Evolutionary conservation across 2,888 invertebrate species (phyloP).

Genomic region (Polyommatus iphigenia): DNA sequence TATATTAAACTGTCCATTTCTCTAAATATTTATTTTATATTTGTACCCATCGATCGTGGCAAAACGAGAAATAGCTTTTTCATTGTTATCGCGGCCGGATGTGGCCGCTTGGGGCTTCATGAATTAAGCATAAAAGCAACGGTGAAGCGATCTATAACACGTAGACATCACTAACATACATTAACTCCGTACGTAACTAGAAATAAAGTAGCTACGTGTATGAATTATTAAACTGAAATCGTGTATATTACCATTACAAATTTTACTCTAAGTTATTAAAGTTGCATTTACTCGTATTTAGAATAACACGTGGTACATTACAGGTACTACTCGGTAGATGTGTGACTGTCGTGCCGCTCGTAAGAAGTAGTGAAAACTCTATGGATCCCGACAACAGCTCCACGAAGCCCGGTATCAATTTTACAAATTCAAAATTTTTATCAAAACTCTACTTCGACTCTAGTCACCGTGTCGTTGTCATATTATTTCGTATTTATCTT

Average conservation of each 20-base stretch:
- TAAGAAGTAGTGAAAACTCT: background rate
- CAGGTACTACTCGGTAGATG: slow-evolving; percentile 14
- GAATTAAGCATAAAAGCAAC: background rate
- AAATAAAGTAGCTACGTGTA: slow-evolving; percentile 20
- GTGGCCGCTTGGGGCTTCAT: too few relatives aligned
- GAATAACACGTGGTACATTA: slow-evolving; percentile 12
- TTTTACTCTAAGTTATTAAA: slow-evolving; percentile 24
- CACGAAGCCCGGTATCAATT: slow-evolving; percentile 11
- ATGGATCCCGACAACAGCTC: background rate
- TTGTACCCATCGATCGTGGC: too few relatives aligned
- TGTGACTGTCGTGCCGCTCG: slow-evolving; percentile 8
- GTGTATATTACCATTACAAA: slow-evolving; percentile 27
- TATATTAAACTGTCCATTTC: background rate
- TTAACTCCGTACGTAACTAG: slow-evolving; percentile 16
- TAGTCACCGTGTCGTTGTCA: slow-evolving; percentile 68
- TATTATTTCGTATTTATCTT: slow-evolving; percentile 59
- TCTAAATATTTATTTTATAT: background rate
- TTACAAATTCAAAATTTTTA: slow-evolving; percentile 49
- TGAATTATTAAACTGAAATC: background rate
- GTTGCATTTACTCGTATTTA: slow-evolving; percentile 15
- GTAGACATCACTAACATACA: slow-evolving; percentile 14
- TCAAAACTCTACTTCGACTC: slow-evolving; percentile 57
- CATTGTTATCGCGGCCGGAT: too few relatives aligned
- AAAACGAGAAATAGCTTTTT: too few relatives aligned
- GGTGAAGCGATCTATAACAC: background rate